These are phyloP conservation scores for Agelas oroides DNA, from an alignment of 37 sponge, comb jelly and placozoan species.

Conservation along the genomic window DNA sequence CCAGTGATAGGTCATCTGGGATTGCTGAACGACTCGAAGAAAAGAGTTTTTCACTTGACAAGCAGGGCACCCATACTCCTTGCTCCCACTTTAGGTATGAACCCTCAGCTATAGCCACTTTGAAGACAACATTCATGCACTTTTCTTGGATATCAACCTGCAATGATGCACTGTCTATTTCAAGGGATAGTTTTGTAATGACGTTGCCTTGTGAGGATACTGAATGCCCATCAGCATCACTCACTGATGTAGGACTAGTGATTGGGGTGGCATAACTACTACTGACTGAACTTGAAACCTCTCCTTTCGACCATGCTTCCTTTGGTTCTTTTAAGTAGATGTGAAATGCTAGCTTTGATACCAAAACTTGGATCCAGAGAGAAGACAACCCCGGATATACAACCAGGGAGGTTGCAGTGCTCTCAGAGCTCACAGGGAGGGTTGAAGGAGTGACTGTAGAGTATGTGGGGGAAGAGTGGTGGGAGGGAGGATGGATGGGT, in stretches of 20 bases:
- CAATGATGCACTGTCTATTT: conserved; percentile 50
- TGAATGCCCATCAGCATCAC: neutral
- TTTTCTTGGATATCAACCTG: conserved; percentile 61
- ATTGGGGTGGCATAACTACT: conserved; percentile 3
- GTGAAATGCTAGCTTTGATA: conserved; percentile 29
- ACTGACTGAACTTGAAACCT: neutral
- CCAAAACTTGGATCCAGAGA: conserved; percentile 56
- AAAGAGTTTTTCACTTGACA: conserved; percentile 47
- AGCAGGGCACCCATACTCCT: conserved; percentile 26
- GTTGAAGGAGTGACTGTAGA: conserved; percentile 43
- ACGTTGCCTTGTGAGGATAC: neutral
- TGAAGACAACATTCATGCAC: conserved; percentile 30
- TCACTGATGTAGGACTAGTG: neutral
- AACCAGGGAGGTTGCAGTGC: conserved; percentile 26
- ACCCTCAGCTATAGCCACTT: conserved; percentile 26
- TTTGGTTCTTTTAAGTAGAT: conserved; percentile 12
- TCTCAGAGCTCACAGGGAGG: conserved; percentile 28
- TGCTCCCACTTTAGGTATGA: neutral
- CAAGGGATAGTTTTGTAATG: conserved; percentile 17
- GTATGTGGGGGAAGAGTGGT: conserved; percentile 15
- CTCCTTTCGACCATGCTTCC: neutral
- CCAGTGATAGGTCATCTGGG: conserved; percentile 26
- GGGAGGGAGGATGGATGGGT: conserved; percentile 17
- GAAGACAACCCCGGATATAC: conserved; percentile 27
- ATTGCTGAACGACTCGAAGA: conserved; percentile 53